Conservation (phyloP, 2,113 vertebrate species). For the Gavia stellata region DNA sequence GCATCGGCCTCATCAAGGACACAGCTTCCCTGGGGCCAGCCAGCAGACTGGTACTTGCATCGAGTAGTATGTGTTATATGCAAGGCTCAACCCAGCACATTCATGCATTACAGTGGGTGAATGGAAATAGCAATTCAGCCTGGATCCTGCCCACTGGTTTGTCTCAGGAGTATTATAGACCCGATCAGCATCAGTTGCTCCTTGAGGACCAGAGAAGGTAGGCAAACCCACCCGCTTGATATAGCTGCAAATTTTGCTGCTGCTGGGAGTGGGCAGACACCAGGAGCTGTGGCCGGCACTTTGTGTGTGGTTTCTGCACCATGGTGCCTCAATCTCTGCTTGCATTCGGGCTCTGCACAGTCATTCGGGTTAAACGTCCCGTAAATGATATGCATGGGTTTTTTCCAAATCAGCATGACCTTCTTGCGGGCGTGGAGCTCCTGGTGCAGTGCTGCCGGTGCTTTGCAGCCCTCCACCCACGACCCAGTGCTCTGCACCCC, state of each 20-base stretch:
- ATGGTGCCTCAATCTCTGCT: background rate
- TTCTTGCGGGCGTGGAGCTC: background rate
- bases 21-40: background rate
- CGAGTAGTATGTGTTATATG: fast-evolving
- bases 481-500: background rate
- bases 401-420: fast-evolving
- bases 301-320: background rate
- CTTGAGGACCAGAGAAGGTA: background rate
- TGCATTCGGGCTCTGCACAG: background rate
- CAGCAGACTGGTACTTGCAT: background rate
- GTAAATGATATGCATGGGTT: fast-evolving
- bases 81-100: fast-evolving
- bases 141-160: background rate
- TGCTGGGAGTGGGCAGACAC: background rate
- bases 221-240: background rate
- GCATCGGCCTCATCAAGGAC: background rate
- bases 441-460: background rate
- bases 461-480: background rate
- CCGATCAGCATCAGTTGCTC: background rate
- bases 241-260: background rate
- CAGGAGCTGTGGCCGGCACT: background rate
- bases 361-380: background rate
- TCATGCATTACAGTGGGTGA: background rate
- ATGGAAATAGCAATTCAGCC: background rate
- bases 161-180: background rate